Conservation (phyloP, 2,797 vertebrate genomes). For the Melanotaenia nigrans region DNA sequence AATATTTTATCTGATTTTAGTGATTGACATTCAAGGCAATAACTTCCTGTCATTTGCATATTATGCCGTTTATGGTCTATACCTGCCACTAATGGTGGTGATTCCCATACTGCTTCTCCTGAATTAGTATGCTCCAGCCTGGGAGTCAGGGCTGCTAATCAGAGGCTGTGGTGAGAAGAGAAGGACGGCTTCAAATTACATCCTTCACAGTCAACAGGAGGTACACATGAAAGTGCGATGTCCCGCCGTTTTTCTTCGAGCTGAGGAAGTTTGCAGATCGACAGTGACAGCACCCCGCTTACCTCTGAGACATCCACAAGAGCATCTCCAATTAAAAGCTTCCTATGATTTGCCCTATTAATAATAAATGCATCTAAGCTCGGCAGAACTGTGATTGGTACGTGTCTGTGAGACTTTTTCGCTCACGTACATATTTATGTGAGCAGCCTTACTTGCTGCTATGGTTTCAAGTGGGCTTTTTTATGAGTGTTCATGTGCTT, state of each 20-base stretch:
- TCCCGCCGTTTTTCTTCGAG: slow-evolving; percentile 73
- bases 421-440: slow-evolving; percentile 40
- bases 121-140: slow-evolving; percentile 82
- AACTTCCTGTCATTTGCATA: slow-evolving; percentile 77
- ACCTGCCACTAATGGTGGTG: slow-evolving; percentile 74
- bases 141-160: slow-evolving; percentile 79
- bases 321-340: slow-evolving; percentile 83
- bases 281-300: slow-evolving; percentile 80
- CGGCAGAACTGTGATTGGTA: slow-evolving; percentile 59
- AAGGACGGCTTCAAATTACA: slow-evolving; percentile 83
- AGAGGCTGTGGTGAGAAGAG: slow-evolving; percentile 71
- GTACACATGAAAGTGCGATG: slow-evolving; percentile 81
- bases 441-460: slow-evolving; percentile 20
- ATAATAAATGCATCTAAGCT: slow-evolving; percentile 79
- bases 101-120: slow-evolving; percentile 78
- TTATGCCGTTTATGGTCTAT: slow-evolving; percentile 61
- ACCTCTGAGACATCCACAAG: slow-evolving; percentile 75
- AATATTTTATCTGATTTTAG: slow-evolving; percentile 70
- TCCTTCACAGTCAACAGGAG: slow-evolving; percentile 83
- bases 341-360: slow-evolving; percentile 82
- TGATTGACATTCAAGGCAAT: slow-evolving; percentile 80
- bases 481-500: slow-evolving; percentile 20
- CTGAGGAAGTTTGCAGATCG: slow-evolving; percentile 78
- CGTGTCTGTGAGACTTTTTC: slow-evolving; percentile 54
- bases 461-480: slow-evolving; percentile 18